phyloP scores from a whole-genome alignment of 2,888 invertebrate genomes.

The Seira musarum region DNA sequence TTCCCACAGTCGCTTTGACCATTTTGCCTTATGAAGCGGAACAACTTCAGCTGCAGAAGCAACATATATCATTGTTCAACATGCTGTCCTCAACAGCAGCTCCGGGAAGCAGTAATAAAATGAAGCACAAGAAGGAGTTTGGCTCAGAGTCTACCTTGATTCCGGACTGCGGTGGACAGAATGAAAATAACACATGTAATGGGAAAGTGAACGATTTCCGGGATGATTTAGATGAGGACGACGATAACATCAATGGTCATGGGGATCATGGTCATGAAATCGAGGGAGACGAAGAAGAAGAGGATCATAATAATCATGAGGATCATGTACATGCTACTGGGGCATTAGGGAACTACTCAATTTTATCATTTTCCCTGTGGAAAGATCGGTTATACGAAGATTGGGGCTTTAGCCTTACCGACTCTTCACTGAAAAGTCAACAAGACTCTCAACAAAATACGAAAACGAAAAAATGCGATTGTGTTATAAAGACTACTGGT shows the following conservation, averaged over 20 bases:
- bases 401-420: constrained; percentile 69
- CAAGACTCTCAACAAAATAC: constrained; percentile 39
- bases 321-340: too few relatives aligned
- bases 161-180: constrained; percentile 48
- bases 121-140: constrained; percentile 37
- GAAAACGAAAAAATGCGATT: too few relatives aligned
- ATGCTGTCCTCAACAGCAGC: constrained; percentile 41
- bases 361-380: constrained; percentile 54
- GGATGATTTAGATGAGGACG: constrained; percentile 12
- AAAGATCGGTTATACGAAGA: constrained; percentile 69
- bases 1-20: constrained; percentile 63
- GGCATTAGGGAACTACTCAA: constrained; percentile 16
- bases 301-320: too few relatives aligned
- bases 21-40: constrained; percentile 59
- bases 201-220: constrained; percentile 31
- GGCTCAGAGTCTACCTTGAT: constrained; percentile 64
- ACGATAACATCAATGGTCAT: constrained; percentile 9
- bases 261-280: neutral
- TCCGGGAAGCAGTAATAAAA: too few relatives aligned
- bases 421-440: constrained; percentile 43
- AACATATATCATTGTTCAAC: constrained; percentile 49
- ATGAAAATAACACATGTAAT: constrained; percentile 30
- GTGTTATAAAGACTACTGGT: constrained; percentile 27
- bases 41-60: constrained; percentile 38
- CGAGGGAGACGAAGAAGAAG: constrained; percentile 37